Percentiles rank a stretch among this genome's conserved stretches.
Evolutionary conservation across 1,140 invertebrate genomes (phyloP).

Genomic region (Cotesia chilonis): DNA sequence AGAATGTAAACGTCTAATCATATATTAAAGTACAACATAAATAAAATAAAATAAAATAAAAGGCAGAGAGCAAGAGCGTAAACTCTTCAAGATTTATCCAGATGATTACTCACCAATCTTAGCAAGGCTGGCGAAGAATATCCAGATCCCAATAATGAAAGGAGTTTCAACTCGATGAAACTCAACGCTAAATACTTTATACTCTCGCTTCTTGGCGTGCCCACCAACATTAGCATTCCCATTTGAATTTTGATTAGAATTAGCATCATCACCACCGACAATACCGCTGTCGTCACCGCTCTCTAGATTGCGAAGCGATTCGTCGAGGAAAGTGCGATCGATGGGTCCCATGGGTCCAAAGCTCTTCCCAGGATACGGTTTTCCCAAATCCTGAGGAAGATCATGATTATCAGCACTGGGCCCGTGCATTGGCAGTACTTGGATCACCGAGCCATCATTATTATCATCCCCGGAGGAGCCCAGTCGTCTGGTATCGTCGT

Average conservation of each 20-base stretch:
- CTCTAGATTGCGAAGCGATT: conserved; percentile 49
- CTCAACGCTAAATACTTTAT: conserved; percentile 83
- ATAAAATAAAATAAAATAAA: not conserved
- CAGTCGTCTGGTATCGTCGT: conserved; percentile 40
- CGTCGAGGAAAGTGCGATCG: conserved; percentile 42
- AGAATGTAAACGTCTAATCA: not conserved
- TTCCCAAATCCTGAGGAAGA: conserved; percentile 43
- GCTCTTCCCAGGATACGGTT: conserved; percentile 54
- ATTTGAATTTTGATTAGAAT: conserved; percentile 24
- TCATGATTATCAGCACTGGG: conserved; percentile 47
- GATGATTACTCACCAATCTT: conserved; percentile 85
- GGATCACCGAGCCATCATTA: conserved; percentile 20
- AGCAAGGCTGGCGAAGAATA: conserved; percentile 90
- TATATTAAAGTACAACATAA: not conserved
- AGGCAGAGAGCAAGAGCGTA: too few relatives aligned
- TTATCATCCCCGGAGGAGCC: conserved; percentile 7
- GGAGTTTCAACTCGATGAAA: conserved; percentile 90
- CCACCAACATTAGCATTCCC: too few relatives aligned
- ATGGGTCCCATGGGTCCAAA: conserved; percentile 61
- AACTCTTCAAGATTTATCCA: not conserved
- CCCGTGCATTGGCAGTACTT: conserved; percentile 44
- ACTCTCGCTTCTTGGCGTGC: conserved; percentile 60
- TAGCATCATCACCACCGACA: conserved; percentile 38
- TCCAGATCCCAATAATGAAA: conserved; percentile 94
- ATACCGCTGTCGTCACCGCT: conserved; percentile 44